A percentile compares a stretch with the other conserved stretches of the same genome.
Evolutionary conservation across 2,888 invertebrate species (phyloP).

Genomic region (Phengaris arion): DNA sequence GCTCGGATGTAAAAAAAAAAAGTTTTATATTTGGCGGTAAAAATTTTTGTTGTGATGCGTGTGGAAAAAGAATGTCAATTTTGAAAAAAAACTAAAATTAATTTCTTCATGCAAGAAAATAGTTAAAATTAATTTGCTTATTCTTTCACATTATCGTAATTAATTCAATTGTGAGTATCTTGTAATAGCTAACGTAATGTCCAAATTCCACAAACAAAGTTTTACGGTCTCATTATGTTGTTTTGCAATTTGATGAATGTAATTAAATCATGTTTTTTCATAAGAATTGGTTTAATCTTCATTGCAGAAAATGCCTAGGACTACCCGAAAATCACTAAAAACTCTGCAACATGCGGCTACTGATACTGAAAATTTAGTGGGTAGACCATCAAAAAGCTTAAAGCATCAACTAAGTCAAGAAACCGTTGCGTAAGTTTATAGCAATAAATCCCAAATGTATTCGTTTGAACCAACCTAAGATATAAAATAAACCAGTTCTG

Average conservation of each 20-base stretch:
- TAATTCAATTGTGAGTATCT: not conserved
- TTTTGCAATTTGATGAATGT: not conserved
- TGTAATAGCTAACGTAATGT: not conserved
- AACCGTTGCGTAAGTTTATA: slow-evolving; percentile 65
- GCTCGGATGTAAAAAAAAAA: not conserved
- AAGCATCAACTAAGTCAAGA: slow-evolving; percentile 76
- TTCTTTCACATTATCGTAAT: not conserved
- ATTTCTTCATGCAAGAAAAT: not conserved
- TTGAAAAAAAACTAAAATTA: not conserved
- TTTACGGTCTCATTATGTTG: not conserved
- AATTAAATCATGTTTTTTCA: not conserved
- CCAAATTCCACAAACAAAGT: not conserved
- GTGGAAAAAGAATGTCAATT: not conserved
- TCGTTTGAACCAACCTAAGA: not conserved
- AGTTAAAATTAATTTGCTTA: not conserved
- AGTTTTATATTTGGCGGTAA: not conserved
- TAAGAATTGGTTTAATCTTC: slow-evolving; percentile 3
- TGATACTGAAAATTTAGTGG: slow-evolving; percentile 88
- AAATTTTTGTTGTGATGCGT: slow-evolving; percentile 1
- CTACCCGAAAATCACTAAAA: slow-evolving; percentile 84
- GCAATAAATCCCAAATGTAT: not conserved
- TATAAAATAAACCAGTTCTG: not conserved
- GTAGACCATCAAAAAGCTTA: slow-evolving; percentile 76
- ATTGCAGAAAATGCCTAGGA: slow-evolving; percentile 78
- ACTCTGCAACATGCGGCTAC: slow-evolving; percentile 84